Evolutionary conservation across 2,797 vertebrate genomes (phyloP), one percentile per base, ranked within the genome.

Genomic region (Urocyon cinereoargenteus): DNA sequence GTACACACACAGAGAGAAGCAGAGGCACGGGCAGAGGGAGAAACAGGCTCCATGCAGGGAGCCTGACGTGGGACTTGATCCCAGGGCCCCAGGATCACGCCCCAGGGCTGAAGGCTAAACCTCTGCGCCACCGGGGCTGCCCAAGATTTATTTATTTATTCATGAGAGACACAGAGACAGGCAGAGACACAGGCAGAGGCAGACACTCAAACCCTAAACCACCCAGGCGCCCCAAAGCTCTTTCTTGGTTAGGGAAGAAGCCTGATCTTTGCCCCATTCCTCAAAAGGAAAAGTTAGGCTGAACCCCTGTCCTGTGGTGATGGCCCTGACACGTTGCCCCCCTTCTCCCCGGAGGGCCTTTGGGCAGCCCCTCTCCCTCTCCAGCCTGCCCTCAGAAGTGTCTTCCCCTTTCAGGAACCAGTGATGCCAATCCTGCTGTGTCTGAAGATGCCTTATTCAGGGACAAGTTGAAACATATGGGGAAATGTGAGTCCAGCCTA

Each of bases 391-490:
- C 87, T 89, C 51, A 55, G 94, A 99, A 99, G 99, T 98, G 99
- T 99, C 2, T 98, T 98, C 85, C 97, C 98, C 83, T 98, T 99
- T 90, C 72, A 72, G 99, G 98, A 84, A 98, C 98, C 34, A 95
- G 98, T n/a, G 99, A 99, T 36, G 97, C 98, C 53, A 98, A 98
- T 94, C 95, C 98, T 7, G 97, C 99, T 0, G 98, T 99, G 96
- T 99, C 99, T 51, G 99, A 99, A 73, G 99, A 99, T 79, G 99
- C 99, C 98, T 99, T 99, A 98, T 99, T 99, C 99, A 99, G 99
- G 98, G 99, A 99, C 99, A 99, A 99, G 98, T 98, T 99, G 97
- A 99, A 99, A 98, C 99, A 99, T 99, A 99, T 99, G 99, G 99
- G 99, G 4, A 99, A 99, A 99, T 99, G 99, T 99, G 99, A 99